Evolutionary conservation across 2,888 invertebrate genomes (phyloP).

Genomic region (Plagiodera versicolora): DNA sequence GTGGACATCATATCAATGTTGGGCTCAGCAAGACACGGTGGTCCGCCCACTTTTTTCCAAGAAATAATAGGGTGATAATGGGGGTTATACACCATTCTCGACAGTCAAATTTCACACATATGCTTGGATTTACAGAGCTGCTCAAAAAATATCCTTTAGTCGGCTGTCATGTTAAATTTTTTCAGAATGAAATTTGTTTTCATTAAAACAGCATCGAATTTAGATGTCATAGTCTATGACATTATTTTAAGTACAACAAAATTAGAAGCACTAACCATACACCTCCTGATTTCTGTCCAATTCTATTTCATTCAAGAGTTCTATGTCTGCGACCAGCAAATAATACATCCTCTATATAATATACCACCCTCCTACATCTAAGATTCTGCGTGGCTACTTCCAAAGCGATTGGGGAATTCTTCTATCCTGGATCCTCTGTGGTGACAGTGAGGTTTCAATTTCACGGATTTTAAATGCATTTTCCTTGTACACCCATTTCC

Average conservation of each 20-base stretch:
- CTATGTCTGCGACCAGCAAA: too few species aligned
- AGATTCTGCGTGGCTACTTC: conserved; percentile 21
- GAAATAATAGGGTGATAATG: conserved; percentile 13
- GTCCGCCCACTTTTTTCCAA: conserved; percentile 10
- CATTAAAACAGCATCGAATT: too few species aligned
- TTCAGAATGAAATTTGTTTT: too few species aligned
- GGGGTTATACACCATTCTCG: conserved; percentile 4
- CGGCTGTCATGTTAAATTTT: too few species aligned
- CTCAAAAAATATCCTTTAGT: too few species aligned
- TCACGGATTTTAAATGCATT: conserved; percentile 31
- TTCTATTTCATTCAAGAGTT: too few species aligned
- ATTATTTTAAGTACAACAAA: too few species aligned
- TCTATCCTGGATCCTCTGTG: conserved; percentile 12
- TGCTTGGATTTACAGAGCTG: too few species aligned
- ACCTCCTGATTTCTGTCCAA: too few species aligned
- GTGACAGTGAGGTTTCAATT: conserved; percentile 22
- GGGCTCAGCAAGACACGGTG: neutral
- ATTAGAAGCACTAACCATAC: too few species aligned
- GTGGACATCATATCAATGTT: conserved; percentile 10
- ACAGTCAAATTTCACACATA: too few species aligned
- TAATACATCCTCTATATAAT: neutral
- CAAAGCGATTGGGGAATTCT: conserved; percentile 18
- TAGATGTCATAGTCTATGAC: too few species aligned
- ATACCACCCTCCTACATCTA: neutral
- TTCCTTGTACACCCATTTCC: conserved; percentile 28